Base-by-base conservation (phyloP, 2,888 invertebrate genomes). In the Cryptophagus acutangulus region DNA sequence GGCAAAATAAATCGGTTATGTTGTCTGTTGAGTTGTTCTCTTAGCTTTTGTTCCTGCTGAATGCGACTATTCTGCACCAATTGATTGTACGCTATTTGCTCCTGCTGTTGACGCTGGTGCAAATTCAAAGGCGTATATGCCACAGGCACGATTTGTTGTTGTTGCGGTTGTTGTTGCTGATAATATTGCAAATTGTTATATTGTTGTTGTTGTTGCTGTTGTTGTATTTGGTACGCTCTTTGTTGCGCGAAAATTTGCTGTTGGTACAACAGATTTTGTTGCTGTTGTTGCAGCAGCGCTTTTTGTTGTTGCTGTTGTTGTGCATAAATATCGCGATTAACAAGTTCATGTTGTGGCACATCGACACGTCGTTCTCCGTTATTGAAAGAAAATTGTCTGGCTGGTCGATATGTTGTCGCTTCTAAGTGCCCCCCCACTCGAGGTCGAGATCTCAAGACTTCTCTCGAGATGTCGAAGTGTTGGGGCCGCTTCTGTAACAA, bases 361-460 rank as follows among this genome's bases (percentile, higher is more conserved):
- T 53, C 49, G 29, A 33, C 50, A 30, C 50, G 54, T n/a, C n/a
- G n/a, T n/a, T n/a, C n/a, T n/a, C n/a, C n/a, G n/a, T n/a, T n/a
- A n/a, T n/a, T n/a, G n/a, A n/a, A n/a, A n/a, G n/a, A 36, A 36
- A 55, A 56, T 36, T 53, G 54, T 34, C 47, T 46, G 17, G 52
- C 56, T 38, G 71, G 71, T 34, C 71, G 63, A 57, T 63, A 72
- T 26, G 71, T 71, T 37, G 72, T 71, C 18, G 71, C 62, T 55
- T 66, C 65, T 53, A 68, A 59, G 52, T 64, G 57, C 57, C 63
- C 64, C 66, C 66, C 67, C 48, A 66, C 57, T 55, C 61, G 55
- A 51, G 58, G 59, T 50, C 58, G 56, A 49, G 58, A 52, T 43
- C 55, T 54, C 45, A 58, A 48, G 50, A 56, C 59, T 54, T 59